Conservation (phyloP, 1,140 invertebrate species). For the Pogonus chalceus region DNA sequence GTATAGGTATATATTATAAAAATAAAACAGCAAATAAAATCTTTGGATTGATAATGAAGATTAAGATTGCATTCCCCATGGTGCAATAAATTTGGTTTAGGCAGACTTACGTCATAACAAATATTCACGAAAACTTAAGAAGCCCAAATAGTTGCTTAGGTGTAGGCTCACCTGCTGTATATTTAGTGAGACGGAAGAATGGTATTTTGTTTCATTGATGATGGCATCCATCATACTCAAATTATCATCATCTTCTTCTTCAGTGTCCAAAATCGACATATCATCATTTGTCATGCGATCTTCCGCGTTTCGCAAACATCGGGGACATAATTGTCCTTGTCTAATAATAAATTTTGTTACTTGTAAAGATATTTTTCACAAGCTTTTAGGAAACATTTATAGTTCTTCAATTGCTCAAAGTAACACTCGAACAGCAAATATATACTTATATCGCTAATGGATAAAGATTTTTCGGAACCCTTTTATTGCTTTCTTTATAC, state of each 20-base stretch:
- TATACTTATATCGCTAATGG: no score
- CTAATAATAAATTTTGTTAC: slow-evolving; percentile 43
- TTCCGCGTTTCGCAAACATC: slow-evolving; percentile 61
- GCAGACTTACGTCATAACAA: slow-evolving; percentile 7
- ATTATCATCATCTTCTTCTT: slow-evolving; percentile 62
- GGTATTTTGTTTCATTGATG: slow-evolving; percentile 37
- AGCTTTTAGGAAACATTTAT: no score
- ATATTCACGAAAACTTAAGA: not conserved
- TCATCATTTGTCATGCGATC: slow-evolving; percentile 44
- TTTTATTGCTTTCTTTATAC: no score
- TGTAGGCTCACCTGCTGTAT: slow-evolving; percentile 28
- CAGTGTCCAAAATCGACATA: slow-evolving; percentile 55
- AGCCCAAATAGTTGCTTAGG: not conserved
- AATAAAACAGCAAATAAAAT: no score
- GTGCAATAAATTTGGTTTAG: no score
- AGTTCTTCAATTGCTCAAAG: no score
- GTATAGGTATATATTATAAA: no score
- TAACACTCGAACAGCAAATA: no score
- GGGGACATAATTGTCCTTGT: slow-evolving; percentile 66
- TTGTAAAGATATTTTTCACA: no score
- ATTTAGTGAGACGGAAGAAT: slow-evolving; percentile 29
- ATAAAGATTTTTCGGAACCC: no score
- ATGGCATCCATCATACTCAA: slow-evolving; percentile 53
- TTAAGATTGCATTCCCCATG: no score
- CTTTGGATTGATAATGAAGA: no score